Base-by-base conservation (phyloP, 2,888 invertebrate species). In the Minunthozetes semirufus region DNA sequence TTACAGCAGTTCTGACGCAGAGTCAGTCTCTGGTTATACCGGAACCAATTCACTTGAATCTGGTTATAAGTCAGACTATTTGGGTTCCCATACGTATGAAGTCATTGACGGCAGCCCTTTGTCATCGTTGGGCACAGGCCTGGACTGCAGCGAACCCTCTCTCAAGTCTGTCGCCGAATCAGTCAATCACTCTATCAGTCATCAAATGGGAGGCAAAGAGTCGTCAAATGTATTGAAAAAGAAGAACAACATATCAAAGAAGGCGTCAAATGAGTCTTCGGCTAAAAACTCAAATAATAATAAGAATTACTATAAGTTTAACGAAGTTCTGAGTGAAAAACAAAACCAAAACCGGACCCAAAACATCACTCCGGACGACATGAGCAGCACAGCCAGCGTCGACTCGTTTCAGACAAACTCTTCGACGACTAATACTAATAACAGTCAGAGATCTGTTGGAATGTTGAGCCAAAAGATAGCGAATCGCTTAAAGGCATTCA, bases 41-140 rank as follows among this genome's bases (percentile, higher is more conserved):
- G 82, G 82, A 15, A 81, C 81, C 66, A 82, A 81, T 77, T 82
- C 82, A 25, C 80, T 82, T 19, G 82, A 82, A 78, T 81, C 81
- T 53, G 82, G 82, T 13, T 82, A 82, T 79, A 82, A 82, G 77
- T 75, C 82, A 81, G 15, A 82, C 82, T 0, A 82, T 82, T 0
- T 82, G 82, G 70, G 79, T 81, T 11, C 78, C 81, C 70, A 77
- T 61, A 48, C 66, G 11, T 59, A 29, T 17, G 71, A 71, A 46
- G 22, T 29, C 9, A 71, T 71, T 46, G 71, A 71, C 19, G 50
- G 48, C 66, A 66, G 61, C 27, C 27, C 61, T 61, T 25, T 61
- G 61, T 61, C 61, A 19, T 61, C 61, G 25, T 61, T 61, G 17
- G 22, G 42, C 29, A 70, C 70, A 29, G 70, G 38, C 1, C 15